phyloP scores from a whole-genome alignment of 2,888 invertebrate species.

The Orchesellides sinensis region DNA sequence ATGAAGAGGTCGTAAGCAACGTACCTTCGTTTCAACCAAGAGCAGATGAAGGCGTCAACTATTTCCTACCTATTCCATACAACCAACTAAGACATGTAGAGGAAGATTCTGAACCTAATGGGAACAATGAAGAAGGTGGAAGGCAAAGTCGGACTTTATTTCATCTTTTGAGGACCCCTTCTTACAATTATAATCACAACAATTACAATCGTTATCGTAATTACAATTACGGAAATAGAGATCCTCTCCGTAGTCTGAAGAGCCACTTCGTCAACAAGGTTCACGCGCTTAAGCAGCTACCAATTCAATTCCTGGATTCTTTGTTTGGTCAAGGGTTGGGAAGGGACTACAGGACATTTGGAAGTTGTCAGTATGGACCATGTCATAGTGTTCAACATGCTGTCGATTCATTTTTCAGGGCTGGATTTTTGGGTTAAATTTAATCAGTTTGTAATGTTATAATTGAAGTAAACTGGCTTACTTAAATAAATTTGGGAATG shows the following conservation, averaged over 20 bases:
- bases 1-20: neutral
- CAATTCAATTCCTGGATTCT: constrained; percentile 4
- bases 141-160: neutral
- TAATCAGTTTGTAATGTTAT: neutral
- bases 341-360: constrained; percentile 25
- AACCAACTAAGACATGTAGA: neutral
- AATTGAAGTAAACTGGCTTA: no score
- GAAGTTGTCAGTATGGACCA: constrained; percentile 53
- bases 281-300: constrained; percentile 8
- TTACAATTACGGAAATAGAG: neutral
- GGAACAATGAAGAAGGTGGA: no score
- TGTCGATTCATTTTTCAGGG: constrained; percentile 35
- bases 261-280: neutral
- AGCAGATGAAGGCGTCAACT: neutral
- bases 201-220: neutral
- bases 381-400: constrained; percentile 52
- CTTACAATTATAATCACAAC: neutral
- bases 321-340: neutral
- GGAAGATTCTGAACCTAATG: neutral
- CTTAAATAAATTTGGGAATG: no score
- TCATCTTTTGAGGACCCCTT: neutral
- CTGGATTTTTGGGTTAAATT: constrained; percentile 8
- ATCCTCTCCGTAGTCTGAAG: constrained; percentile 1
- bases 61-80: neutral
- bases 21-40: neutral